phyloP scores from a whole-genome alignment of 2,888 invertebrate genomes.

The Dasysyrphus tricinctus region DNA sequence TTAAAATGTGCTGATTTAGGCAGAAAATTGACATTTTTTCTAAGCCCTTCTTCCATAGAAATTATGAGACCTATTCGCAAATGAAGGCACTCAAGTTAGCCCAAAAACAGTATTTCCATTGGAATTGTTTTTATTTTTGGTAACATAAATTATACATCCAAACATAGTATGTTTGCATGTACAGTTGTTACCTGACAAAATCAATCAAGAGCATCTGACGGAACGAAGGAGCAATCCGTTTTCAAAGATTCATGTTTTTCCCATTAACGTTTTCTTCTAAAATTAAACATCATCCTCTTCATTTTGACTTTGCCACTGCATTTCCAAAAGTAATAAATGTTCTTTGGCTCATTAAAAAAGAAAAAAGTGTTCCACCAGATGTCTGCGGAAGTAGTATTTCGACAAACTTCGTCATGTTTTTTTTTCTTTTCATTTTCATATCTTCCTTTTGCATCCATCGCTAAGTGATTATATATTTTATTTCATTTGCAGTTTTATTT shows the following conservation, averaged over 20 bases:
- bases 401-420: constrained; percentile 24
- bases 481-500: constrained; percentile 35
- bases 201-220: not conserved
- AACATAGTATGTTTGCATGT: too few relatives aligned
- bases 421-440: constrained; percentile 1
- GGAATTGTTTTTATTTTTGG: too few relatives aligned
- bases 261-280: constrained; percentile 8
- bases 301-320: constrained; percentile 15
- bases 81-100: too few relatives aligned
- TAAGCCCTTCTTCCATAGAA: too few relatives aligned
- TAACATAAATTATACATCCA: too few relatives aligned
- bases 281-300: constrained; percentile 22
- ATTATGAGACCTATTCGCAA: too few relatives aligned
- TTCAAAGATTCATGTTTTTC: constrained; percentile 4
- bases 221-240: not conserved
- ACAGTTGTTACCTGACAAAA: not conserved
- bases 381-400: constrained; percentile 55
- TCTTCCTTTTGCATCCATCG: constrained; percentile 1
- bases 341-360: constrained; percentile 43
- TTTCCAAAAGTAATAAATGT: constrained; percentile 45
- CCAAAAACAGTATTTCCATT: too few relatives aligned
- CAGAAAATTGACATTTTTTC: too few relatives aligned
- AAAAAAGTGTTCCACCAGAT: constrained; percentile 47
- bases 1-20: too few relatives aligned
- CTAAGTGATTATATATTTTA: constrained; percentile 44